Percentiles rank a stretch among this genome's conserved stretches.
phyloP scores from a whole-genome alignment of 2,113 vertebrate species.

The Corapipo altera region DNA sequence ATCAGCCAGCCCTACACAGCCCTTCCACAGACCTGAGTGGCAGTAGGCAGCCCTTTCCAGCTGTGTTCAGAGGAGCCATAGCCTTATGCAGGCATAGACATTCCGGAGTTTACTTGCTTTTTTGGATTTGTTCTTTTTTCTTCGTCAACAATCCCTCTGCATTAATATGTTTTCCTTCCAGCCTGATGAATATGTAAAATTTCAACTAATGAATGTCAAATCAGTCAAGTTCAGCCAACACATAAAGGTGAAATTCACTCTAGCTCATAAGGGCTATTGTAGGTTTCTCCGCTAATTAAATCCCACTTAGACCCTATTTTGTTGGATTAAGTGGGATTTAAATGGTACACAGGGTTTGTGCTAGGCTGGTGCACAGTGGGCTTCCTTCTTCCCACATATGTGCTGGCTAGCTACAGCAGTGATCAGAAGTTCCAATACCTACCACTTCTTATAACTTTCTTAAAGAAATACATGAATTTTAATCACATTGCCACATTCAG shows the following conservation, averaged over 20 bases:
- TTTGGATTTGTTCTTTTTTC: background rate
- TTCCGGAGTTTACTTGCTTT: background rate
- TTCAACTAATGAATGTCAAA: background rate
- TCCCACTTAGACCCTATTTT: background rate
- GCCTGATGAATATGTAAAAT: background rate
- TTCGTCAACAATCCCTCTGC: background rate
- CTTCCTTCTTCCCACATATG: background rate
- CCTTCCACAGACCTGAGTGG: background rate
- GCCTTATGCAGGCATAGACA: background rate
- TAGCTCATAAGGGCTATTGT: background rate
- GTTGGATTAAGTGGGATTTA: background rate
- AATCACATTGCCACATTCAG: background rate
- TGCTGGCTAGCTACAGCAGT: background rate
- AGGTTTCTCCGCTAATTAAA: background rate
- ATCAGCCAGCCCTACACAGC: background rate
- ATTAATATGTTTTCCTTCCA: background rate
- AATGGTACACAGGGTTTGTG: background rate
- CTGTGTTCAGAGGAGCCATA: background rate
- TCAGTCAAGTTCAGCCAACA: background rate
- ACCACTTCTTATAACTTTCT: background rate
- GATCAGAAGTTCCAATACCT: background rate
- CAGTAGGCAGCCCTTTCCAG: background rate
- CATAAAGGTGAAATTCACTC: background rate
- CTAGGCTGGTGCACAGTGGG: background rate
- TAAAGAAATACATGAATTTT: background rate